Evolutionary conservation across 1,140 invertebrate genomes (phyloP).

Genomic region (Chironomus striatipennis): DNA sequence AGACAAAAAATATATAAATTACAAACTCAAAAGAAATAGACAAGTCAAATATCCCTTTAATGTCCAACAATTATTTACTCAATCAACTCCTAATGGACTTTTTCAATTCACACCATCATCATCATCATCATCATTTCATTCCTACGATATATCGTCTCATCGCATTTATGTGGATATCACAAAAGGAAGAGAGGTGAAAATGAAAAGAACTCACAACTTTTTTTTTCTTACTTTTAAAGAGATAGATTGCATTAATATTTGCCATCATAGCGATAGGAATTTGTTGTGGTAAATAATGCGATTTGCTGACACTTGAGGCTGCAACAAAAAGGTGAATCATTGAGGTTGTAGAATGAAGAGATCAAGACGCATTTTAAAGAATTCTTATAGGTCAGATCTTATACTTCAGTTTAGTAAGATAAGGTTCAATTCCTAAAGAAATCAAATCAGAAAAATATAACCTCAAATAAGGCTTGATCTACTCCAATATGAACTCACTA

Average conservation of each 20-base stretch:
- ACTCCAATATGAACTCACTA: too few species aligned
- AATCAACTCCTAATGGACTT: conserved; percentile 19
- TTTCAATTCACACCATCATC: conserved; percentile 19
- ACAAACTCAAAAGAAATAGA: not conserved
- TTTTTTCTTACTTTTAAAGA: not conserved
- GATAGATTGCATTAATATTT: not conserved
- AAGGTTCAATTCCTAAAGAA: too few species aligned
- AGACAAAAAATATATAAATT: not conserved
- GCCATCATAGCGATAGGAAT: not conserved
- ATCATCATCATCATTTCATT: not conserved
- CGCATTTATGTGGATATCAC: not conserved
- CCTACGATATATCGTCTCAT: too few species aligned
- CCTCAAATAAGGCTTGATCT: too few species aligned
- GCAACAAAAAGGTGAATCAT: not conserved
- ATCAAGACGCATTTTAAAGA: too few species aligned
- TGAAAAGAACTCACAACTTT: not conserved
- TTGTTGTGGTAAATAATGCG: conserved; percentile 10
- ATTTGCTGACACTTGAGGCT: not conserved
- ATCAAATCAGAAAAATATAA: too few species aligned
- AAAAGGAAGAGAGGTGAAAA: conserved; percentile 1
- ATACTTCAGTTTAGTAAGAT: too few species aligned
- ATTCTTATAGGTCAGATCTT: too few species aligned
- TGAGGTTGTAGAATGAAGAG: too few species aligned
- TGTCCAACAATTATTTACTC: conserved; percentile 20
- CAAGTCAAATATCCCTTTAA: conserved; percentile 10